phyloP scores from a whole-genome alignment of 2,797 vertebrate genomes.

The Thaleichthys pacificus region DNA sequence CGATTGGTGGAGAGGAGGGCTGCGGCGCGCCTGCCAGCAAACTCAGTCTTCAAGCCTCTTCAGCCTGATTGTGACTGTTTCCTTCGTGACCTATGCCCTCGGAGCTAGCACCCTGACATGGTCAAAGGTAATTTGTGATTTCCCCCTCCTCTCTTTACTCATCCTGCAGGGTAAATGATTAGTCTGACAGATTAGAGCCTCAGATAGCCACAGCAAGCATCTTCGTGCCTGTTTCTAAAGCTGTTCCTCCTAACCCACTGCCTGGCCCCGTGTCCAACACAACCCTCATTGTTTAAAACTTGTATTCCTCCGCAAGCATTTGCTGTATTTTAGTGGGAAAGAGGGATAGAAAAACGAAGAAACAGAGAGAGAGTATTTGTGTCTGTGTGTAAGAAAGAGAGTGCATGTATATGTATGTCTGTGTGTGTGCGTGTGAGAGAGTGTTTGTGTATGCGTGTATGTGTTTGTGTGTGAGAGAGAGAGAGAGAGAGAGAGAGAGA shows the following conservation, averaged over 20 bases:
- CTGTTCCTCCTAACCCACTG: background rate
- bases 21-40: too few relatives aligned
- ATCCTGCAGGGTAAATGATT: constrained; percentile 35
- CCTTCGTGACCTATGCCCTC: constrained; percentile 64
- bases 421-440: too few relatives aligned
- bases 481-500: background rate
- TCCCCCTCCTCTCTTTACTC: constrained; percentile 34
- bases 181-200: constrained; percentile 24
- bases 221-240: background rate
- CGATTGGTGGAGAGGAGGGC: too few relatives aligned
- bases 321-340: background rate
- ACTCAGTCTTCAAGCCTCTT: background rate
- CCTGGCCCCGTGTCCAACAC: background rate
- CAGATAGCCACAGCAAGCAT: constrained; percentile 6
- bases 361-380: background rate
- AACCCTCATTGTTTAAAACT: background rate
- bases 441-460: too few relatives aligned
- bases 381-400: too few relatives aligned
- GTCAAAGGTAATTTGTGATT: constrained; percentile 64
- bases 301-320: background rate
- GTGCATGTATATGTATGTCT: too few relatives aligned
- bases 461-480: background rate
- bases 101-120: constrained; percentile 54
- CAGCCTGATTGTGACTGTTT: constrained; percentile 24
- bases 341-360: background rate